Conservation (phyloP, 2,113 vertebrate species). For the Chamaetylas fuelleborni region DNA sequence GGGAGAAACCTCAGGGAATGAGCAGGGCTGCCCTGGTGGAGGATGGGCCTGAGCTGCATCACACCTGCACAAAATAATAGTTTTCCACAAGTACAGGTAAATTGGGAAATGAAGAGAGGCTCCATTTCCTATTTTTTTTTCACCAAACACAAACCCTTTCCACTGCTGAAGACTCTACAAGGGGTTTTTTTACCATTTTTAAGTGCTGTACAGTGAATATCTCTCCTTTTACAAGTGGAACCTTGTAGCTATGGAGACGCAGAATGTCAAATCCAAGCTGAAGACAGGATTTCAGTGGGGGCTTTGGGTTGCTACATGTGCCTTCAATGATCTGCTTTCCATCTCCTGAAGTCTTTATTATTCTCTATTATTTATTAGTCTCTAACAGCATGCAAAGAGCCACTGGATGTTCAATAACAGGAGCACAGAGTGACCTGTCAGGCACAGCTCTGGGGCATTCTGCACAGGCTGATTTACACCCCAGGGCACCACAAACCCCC, state of each 20-base stretch:
- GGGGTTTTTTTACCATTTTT: not conserved
- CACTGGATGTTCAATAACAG: fast-evolving
- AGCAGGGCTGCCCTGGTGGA: not conserved
- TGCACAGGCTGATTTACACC: not conserved
- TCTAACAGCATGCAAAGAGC: not conserved
- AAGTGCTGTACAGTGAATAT: not conserved
- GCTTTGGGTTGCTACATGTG: not conserved
- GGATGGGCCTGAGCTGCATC: not conserved
- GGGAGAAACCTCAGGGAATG: not conserved
- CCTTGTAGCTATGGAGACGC: constrained; percentile 70
- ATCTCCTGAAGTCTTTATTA: not conserved
- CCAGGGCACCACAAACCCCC: no score
- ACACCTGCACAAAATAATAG: not conserved
- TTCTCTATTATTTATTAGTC: not conserved
- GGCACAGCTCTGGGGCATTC: fast-evolving
- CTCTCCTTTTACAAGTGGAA: constrained; percentile 49
- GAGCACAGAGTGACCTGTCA: not conserved
- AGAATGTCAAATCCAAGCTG: constrained; percentile 44
- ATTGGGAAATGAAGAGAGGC: not conserved
- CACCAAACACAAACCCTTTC: not conserved
- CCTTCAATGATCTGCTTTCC: not conserved
- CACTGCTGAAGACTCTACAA: not conserved
- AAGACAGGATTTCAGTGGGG: constrained; percentile 28
- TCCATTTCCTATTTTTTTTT: not conserved
- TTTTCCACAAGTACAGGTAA: not conserved